Percentiles rank a stretch among this genome's conserved stretches.
Evolutionary conservation across 1,140 invertebrate species (phyloP).

Genomic region (Tetragnatha versicolor): DNA sequence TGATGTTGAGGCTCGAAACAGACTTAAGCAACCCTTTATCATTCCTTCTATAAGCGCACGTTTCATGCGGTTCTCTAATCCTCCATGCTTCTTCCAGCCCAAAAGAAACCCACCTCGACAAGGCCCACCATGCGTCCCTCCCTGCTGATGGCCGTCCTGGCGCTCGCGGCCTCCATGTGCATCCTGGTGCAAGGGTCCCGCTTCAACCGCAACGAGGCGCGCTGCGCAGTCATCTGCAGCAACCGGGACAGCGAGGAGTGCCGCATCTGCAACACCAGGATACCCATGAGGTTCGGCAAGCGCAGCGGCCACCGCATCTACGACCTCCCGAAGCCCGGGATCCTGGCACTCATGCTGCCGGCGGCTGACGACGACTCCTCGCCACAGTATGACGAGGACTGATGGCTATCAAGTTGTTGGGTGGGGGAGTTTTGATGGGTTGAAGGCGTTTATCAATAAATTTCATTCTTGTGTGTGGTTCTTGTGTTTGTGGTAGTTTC

Average conservation of each 20-base stretch:
- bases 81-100: neutral
- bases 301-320: conserved; percentile 2
- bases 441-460: no score
- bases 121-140: neutral
- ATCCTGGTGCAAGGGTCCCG: neutral
- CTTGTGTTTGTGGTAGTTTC: no score
- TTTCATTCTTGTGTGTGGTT: no score
- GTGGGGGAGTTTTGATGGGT: no score
- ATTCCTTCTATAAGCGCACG: no score
- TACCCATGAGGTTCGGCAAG: conserved; percentile 44
- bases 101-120: neutral
- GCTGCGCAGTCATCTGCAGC: conserved; percentile 9
- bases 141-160: neutral
- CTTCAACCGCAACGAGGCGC: conserved; percentile 27
- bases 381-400: conserved; percentile 3
- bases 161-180: conserved; percentile 1
- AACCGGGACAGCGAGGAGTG: conserved; percentile 34
- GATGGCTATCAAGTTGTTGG: neutral
- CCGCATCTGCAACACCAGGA: conserved; percentile 35
- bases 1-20: no score
- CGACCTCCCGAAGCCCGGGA: conserved; percentile 1
- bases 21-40: no score
- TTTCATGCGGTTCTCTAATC: no score
- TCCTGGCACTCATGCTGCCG: conserved; percentile 17
- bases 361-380: neutral